A percentile compares a stretch with the other conserved stretches of the same genome.
Evolutionary conservation across 1,140 invertebrate species (phyloP).

Genomic region (Orius insidiosus): DNA sequence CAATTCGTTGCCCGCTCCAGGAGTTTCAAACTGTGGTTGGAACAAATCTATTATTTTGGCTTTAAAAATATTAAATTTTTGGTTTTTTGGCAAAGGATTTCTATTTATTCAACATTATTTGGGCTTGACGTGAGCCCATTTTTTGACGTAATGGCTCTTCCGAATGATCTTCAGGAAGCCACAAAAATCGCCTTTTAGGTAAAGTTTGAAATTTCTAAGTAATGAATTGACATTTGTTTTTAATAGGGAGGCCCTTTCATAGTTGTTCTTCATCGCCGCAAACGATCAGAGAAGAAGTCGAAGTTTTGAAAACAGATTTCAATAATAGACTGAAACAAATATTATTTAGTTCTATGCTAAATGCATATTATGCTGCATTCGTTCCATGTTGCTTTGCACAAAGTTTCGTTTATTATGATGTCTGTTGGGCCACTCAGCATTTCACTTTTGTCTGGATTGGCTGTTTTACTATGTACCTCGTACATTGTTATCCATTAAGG

Average conservation of each 20-base stretch:
- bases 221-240: background rate
- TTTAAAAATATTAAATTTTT: too few species aligned
- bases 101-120: slow-evolving; percentile 75
- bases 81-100: slow-evolving; percentile 36
- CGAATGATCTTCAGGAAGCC: slow-evolving; percentile 16
- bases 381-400: slow-evolving; percentile 79
- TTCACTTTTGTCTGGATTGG: slow-evolving; percentile 65
- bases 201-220: background rate
- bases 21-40: too few species aligned
- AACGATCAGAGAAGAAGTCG: slow-evolving; percentile 68
- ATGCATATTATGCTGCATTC: slow-evolving; percentile 80
- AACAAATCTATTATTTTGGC: too few species aligned
- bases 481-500: slow-evolving; percentile 54
- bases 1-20: too few species aligned
- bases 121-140: slow-evolving; percentile 52
- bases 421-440: slow-evolving; percentile 65
- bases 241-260: slow-evolving; percentile 38
- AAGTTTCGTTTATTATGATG: slow-evolving; percentile 69
- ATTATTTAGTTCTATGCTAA: slow-evolving; percentile 73
- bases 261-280: slow-evolving; percentile 49
- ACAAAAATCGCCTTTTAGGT: slow-evolving; percentile 24
- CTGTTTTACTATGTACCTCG: slow-evolving; percentile 60
- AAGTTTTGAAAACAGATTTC: slow-evolving; percentile 67
- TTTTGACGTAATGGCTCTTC: slow-evolving; percentile 31
- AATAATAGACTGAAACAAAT: slow-evolving; percentile 76